Percentiles rank a stretch among this genome's conserved stretches.
Evolutionary conservation across 2,888 invertebrate genomes (phyloP).

Genomic region (Stegophylla sp.): DNA sequence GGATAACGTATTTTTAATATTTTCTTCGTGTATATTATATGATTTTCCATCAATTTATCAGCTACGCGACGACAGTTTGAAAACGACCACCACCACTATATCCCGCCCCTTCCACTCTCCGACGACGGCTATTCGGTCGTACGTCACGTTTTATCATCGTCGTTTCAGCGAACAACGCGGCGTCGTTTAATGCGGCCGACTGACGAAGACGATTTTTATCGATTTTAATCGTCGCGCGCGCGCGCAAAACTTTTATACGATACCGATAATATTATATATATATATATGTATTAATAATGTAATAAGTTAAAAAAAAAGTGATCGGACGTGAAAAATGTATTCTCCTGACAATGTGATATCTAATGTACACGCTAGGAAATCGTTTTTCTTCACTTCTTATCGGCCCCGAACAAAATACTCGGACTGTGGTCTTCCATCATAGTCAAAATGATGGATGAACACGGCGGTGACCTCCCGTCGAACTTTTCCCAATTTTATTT

Average conservation of each 20-base stretch:
- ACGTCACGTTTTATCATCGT: not conserved
- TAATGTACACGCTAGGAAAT: constrained; percentile 37
- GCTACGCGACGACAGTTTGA: not conserved
- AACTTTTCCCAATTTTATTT: constrained; percentile 50
- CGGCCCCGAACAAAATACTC: constrained; percentile 50
- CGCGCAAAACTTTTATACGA: not conserved
- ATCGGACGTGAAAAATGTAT: constrained; percentile 50
- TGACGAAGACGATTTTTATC: not conserved
- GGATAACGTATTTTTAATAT: not conserved
- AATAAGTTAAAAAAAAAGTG: constrained; percentile 23
- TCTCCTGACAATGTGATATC: constrained; percentile 22
- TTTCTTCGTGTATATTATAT: not conserved
- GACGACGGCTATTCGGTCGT: not conserved
- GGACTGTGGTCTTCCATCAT: constrained; percentile 51
- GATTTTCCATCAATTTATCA: not conserved
- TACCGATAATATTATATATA: not conserved
- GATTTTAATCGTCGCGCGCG: constrained; percentile 10
- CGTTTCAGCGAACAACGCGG: not conserved
- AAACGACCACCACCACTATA: not conserved
- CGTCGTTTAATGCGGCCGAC: too few species aligned
- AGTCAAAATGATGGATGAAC: constrained; percentile 58
- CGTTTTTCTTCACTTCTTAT: constrained; percentile 39
- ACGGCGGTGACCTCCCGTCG: constrained; percentile 28
- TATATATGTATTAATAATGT: not conserved
- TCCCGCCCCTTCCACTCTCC: too few species aligned